Evolutionary conservation across 2,888 invertebrate species (phyloP), one percentile per base, ranked within the genome.

Genomic region (Sinodicranocentrus sp.): DNA sequence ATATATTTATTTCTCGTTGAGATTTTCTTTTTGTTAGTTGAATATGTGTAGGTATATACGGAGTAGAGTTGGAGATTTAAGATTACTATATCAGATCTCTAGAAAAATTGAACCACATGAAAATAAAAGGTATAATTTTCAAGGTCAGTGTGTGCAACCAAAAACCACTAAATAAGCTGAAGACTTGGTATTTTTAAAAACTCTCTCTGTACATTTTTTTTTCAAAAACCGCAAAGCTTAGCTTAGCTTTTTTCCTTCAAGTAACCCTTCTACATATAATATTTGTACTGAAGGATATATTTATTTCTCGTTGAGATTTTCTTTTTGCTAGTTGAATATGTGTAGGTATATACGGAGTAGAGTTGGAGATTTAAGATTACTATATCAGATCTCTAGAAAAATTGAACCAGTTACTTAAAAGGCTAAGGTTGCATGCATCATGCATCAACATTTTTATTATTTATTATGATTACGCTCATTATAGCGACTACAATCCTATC

Each of bases 81-180:
- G n/a, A 67, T 67, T 5, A 19, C 43, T 67, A 67, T 63, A 67
- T 67, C 67, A 67, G 67, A 67, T 67, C 67, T 67, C 43, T 67
- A 67, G 39, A 39, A 59, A 48, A 43, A 26, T 75, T 33, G 63
- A 77, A 77, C 77, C 77, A 52, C 68, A 23, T 68, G 33, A 23
- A 44, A 43, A 68, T 44, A 68, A 68, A 68, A 68, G 75, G 77
- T 77, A 77, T 77, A 77, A 77, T 77, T 77, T 77, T 77, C 77
- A 77, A 77, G 77, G 77, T 68, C 77, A 77, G 77, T 77, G 77
- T 77, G 77, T 77, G 77, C 77, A 77, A 59, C 77, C 77, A 77
- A 65, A 77, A 77, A 68, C 10, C 26, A 21, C 28, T 15, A 59
- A 54, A 76, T 63, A 54, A 76, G 44, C n/a, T n/a, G n/a, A n/a